Conservation (phyloP, 2,797 vertebrate genomes). For the Rousettus madagascariensis region DNA sequence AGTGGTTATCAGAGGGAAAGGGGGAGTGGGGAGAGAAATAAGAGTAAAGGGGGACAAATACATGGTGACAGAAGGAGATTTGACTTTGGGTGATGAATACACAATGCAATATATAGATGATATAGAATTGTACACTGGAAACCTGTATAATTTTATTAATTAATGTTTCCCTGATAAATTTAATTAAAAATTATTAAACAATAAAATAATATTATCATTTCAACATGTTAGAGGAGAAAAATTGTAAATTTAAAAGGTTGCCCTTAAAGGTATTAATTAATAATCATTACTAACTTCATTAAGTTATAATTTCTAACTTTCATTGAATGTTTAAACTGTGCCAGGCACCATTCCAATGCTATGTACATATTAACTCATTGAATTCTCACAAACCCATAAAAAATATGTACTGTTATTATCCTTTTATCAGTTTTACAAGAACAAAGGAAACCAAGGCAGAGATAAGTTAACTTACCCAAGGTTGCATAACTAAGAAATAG, state of each 20-base stretch:
- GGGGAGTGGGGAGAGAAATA: too few relatives aligned
- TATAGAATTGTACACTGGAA: too few relatives aligned
- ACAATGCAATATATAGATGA: too few relatives aligned
- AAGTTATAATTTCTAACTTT: background rate
- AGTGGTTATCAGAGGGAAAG: too few relatives aligned
- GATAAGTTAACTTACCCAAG: background rate
- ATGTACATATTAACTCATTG: background rate
- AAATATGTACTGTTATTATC: background rate
- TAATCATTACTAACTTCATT: background rate
- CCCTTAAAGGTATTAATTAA: background rate
- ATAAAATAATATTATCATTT: background rate
- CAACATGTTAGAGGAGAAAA: background rate
- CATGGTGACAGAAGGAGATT: too few relatives aligned
- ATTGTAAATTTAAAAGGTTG: background rate
- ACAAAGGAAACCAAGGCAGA: background rate
- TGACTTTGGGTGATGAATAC: too few relatives aligned
- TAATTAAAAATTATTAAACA: too few relatives aligned
- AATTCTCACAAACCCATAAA: background rate
- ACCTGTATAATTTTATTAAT: too few relatives aligned
- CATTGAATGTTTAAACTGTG: background rate
- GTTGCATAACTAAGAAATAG: background rate
- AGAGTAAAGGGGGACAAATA: too few relatives aligned
- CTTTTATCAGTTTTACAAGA: background rate
- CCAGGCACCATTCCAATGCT: background rate
- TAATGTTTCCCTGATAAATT: too few relatives aligned